Evolutionary conservation across 2,888 invertebrate species (phyloP), one percentile per base, ranked within the genome.

Genomic region (Deroplatys truncata): DNA sequence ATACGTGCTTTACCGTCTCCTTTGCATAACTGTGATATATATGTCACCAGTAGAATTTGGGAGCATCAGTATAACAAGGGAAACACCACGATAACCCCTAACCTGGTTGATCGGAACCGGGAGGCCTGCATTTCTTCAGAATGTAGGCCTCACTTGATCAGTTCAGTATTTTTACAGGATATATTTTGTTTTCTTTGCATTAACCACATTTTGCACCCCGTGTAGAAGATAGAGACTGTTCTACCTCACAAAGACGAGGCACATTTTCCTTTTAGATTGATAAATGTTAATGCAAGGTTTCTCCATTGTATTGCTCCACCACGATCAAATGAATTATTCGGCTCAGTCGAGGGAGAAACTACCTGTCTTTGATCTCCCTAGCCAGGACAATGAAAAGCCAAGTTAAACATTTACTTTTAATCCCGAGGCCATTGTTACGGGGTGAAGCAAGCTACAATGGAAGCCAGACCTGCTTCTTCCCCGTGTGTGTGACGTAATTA

Each of bases 341-440:
- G 25, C 25, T 25, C 56, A 20, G 56, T 20, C 20, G 20, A 2
- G 20, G 7, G 56, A 20, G 56, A 72, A 20, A 72, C 56, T 72
- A 72, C 56, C 56, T 72, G 56, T 72, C 56, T 72, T 72, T 72
- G 56, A 72, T 72, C 56, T 72, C 56, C 56, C 56, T 72, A 5
- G 5, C 56, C 25, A 72, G 56, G 87, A 87, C 87, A 82, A 87
- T 82, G 82, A 82, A 87, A 82, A 72, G 56, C 56, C 87, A 87
- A 87, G 82, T 87, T 82, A 87, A 82, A 82, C 87, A 87, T 82
- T 87, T 87, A 87, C 87, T 87, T 87, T 87, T 87, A 87, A 87
- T 87, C 35, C 31, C 82, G 31, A 25, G 8, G 87, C 87, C 82
- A 87, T 87, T 87, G 87, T 87, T 87, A 87, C 29, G 25, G 29